Evolutionary conservation across 2,888 invertebrate genomes (phyloP).

Genomic region (Eudemis profundana): DNA sequence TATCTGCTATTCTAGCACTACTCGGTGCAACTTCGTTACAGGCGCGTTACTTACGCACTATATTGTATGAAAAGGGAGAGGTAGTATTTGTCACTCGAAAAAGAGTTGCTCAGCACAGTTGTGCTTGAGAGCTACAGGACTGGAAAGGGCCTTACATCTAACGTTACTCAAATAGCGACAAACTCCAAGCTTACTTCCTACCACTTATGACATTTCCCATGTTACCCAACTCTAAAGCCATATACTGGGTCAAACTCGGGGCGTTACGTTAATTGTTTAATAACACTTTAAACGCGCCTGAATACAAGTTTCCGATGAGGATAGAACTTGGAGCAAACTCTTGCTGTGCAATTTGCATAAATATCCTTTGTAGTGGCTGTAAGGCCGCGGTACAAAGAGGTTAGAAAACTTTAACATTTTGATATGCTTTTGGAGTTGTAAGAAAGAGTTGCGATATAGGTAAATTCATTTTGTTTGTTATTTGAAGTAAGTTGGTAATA

Average conservation of each 20-base stretch:
- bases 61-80: too few relatives aligned
- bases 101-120: too few relatives aligned
- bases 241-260: slow-evolving; percentile 5
- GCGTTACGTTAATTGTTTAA: slow-evolving; percentile 32
- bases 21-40: too few relatives aligned
- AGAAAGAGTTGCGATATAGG: neutral
- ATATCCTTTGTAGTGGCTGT: slow-evolving; percentile 34
- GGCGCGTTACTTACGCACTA: too few relatives aligned
- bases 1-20: too few relatives aligned
- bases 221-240: slow-evolving; percentile 5
- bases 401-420: slow-evolving; percentile 1
- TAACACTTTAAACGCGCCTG: slow-evolving; percentile 28
- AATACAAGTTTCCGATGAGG: slow-evolving; percentile 21
- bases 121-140: too few relatives aligned
- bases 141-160: too few relatives aligned
- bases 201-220: neutral
- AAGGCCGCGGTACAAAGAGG: slow-evolving; percentile 1
- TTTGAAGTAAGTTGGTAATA: neutral
- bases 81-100: too few relatives aligned
- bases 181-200: neutral
- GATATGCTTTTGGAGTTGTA: slow-evolving; percentile 15
- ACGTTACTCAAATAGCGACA: neutral
- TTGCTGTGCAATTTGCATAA: slow-evolving; percentile 35
- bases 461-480: too few relatives aligned
- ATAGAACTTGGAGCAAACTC: slow-evolving; percentile 30